Evolutionary conservation across 2,113 vertebrate species (phyloP).

Genomic region (Eptatretus burgeri): DNA sequence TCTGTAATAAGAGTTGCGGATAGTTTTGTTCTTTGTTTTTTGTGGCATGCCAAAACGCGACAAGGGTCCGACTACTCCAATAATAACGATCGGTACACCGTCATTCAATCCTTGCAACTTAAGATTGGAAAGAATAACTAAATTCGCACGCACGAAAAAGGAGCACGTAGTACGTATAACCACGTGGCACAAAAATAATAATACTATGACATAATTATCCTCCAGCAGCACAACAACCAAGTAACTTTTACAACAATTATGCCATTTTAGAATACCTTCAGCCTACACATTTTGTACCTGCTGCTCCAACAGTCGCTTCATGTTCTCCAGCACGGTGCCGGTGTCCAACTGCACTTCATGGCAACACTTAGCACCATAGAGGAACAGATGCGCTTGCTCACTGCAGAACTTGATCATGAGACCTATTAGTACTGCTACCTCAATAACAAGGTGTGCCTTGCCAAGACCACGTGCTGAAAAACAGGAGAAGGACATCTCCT

Average conservation of each 20-base stretch:
- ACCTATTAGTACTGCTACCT: conserved; percentile 21
- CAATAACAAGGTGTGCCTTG: conserved; percentile 13
- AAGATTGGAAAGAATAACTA: too few species aligned
- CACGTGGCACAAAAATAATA: too few species aligned
- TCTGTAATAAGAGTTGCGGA: too few species aligned
- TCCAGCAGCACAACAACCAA: not conserved
- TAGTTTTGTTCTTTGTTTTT: too few species aligned
- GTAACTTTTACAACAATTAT: conserved; percentile 15
- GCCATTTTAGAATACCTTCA: too few species aligned
- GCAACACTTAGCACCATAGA: rapidly evolving
- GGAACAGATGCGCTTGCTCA: conserved; percentile 18
- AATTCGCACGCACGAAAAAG: too few species aligned
- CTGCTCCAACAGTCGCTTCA: conserved; percentile 15
- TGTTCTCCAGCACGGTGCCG: conserved; percentile 23
- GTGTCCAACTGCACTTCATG: conserved; percentile 14
- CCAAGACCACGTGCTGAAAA: not conserved
- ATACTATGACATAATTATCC: not conserved
- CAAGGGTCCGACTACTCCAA: too few species aligned
- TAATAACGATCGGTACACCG: too few species aligned
- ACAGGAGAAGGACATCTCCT: rapidly evolving
- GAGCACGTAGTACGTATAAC: too few species aligned
- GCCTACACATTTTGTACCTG: conserved; percentile 2
- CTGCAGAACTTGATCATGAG: conserved; percentile 22
- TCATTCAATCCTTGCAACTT: too few species aligned
- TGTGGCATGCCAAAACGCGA: too few species aligned